Evolutionary conservation across 2,888 invertebrate species (phyloP), one percentile per base, ranked within the genome.

Genomic region (Priocnemis perturbator): DNA sequence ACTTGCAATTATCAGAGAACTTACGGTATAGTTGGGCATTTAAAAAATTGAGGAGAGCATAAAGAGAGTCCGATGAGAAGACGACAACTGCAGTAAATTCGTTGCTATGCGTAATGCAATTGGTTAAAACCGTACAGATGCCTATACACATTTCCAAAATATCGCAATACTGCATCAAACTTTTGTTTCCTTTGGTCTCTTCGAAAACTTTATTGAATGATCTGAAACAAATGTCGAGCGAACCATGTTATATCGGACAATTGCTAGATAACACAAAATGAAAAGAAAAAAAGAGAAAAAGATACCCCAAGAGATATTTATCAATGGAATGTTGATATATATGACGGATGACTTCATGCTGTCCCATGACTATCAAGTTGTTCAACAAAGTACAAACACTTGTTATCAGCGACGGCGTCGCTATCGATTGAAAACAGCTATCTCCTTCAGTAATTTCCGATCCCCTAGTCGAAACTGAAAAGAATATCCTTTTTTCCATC

Each of bases 111-210:
- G 83, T 82, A 5, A 90, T 87, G 50, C 90, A 87, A 75, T 88
- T 89, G 0, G 87, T 89, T 50, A 92, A 81, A 20, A 91, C 81
- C 20, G 84, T 84, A 73, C 91, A 91, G 50, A 92, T 85, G 30
- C 87, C 85, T 0, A 89, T 85, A 73, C 91, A 90, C 91, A 92
- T 91, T 83, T 91, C 90, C 60, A 92, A 71, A 64, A 91, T 84
- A 52, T 91, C 91, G 66, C 89, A 88, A 73, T 90, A 91, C 55
- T 90, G 82, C 1, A 87, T 83, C 5, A 90, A 73, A 75, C 88
- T 87, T 74, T 83, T 89, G 17, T 89, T 88, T 53, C 83, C 87
- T 3, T 81, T 84, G 1, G 89, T 79, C 65, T 83, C 83, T 58
- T 86, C 82, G 1, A 88, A 87, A 37, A 90, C 89, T 50, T 85